Conservation (phyloP, 2,888 invertebrate species). For the Emmelina monodactyla region DNA sequence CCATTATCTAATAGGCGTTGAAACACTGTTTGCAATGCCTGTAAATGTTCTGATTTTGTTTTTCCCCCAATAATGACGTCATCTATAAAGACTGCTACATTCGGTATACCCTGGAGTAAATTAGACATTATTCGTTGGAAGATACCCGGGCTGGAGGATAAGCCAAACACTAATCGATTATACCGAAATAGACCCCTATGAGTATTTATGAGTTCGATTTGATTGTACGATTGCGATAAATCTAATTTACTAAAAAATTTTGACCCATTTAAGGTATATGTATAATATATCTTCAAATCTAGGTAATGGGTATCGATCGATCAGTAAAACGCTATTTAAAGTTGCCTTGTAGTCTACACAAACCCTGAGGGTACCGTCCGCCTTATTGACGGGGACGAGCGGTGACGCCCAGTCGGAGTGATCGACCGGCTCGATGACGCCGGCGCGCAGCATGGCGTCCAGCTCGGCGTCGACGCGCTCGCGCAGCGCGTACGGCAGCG, state of each 20-base stretch:
- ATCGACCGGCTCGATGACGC: no score
- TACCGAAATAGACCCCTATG: no score
- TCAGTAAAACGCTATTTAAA: no score
- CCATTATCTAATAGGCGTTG: slow-evolving; percentile 3
- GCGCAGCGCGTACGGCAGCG: no score
- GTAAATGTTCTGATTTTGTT: slow-evolving; percentile 3
- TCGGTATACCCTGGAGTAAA: slow-evolving; percentile 4
- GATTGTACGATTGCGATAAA: not conserved
- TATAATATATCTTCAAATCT: no score
- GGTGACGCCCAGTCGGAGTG: no score
- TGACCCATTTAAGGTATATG: not conserved
- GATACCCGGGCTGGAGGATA: slow-evolving; percentile 6
- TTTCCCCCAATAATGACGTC: slow-evolving; percentile 9
- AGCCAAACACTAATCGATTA: slow-evolving; percentile 1
- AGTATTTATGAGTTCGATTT: not conserved
- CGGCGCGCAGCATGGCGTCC: no score
- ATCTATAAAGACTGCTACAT: slow-evolving; percentile 11
- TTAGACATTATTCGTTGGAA: slow-evolving; percentile 1
- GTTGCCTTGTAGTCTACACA: no score
- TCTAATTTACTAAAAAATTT: not conserved
- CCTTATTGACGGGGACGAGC: no score
- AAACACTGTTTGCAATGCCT: slow-evolving; percentile 3
- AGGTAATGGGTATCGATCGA: no score
- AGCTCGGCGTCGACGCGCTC: not conserved
- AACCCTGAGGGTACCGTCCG: no score